These are phyloP conservation scores for Paradoxurus hermaphroditus DNA, from an alignment of 2,113 vertebrate genomes.

Conservation along the genomic window DNA sequence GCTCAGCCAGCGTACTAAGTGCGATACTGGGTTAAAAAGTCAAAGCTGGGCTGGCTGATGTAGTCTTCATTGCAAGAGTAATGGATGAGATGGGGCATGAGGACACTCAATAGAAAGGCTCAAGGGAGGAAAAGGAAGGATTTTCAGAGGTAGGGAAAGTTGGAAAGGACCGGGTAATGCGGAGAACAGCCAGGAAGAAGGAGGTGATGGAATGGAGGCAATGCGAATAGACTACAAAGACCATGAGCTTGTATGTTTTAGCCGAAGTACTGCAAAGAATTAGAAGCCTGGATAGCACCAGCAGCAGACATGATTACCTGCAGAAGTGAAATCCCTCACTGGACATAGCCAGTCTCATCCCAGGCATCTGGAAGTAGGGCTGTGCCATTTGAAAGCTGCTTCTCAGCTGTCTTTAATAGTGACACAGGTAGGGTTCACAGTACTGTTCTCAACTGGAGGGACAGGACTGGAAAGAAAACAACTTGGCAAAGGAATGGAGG, in stretches of 20 bases:
- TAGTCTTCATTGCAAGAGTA: neutral
- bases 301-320: slow-evolving; percentile 34
- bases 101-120: neutral
- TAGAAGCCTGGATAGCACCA: neutral
- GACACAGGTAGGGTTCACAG: neutral
- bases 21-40: neutral
- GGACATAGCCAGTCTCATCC: neutral
- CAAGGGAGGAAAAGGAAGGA: neutral
- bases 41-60: neutral
- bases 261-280: neutral
- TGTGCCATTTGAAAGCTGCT: neutral
- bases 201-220: neutral
- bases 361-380: neutral
- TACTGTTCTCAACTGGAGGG: neutral
- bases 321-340: neutral
- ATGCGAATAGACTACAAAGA: neutral
- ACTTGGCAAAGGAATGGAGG: neutral
- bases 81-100: neutral
- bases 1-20: neutral
- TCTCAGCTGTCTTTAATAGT: slow-evolving; percentile 3
- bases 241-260: neutral
- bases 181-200: neutral
- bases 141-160: neutral
- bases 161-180: neutral
- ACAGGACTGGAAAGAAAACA: neutral